phyloP scores from a whole-genome alignment of 2,888 invertebrate genomes.

The Synanthedon tipuliformis region DNA sequence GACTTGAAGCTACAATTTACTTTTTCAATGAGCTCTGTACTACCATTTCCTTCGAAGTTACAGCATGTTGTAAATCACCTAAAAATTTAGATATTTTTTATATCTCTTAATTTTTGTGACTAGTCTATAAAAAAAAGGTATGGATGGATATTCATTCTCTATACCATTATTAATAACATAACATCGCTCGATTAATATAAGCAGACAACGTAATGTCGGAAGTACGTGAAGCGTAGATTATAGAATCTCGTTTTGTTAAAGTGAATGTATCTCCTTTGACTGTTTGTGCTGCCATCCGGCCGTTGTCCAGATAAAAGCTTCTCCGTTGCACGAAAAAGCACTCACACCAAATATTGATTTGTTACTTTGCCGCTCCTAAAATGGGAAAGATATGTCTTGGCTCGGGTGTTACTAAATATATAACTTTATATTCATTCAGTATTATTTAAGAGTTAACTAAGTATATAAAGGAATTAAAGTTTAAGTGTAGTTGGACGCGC shows the following conservation, averaged over 20 bases:
- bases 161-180: too few relatives aligned
- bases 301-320: constrained; percentile 71
- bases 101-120: too few relatives aligned
- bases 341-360: constrained; percentile 70
- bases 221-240: constrained; percentile 11
- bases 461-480: background rate
- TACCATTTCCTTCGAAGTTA: too few relatives aligned
- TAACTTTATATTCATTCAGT: background rate
- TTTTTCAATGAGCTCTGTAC: too few relatives aligned
- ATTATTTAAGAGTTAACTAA: background rate
- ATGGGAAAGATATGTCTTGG: constrained; percentile 51
- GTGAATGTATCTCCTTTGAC: constrained; percentile 53
- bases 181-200: too few relatives aligned
- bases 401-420: constrained; percentile 22
- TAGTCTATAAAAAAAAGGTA: too few relatives aligned
- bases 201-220: background rate
- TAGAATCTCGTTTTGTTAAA: constrained; percentile 49
- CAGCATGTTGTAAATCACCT: too few relatives aligned
- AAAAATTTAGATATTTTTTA: too few relatives aligned
- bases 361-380: constrained; percentile 63
- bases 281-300: constrained; percentile 62
- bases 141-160: too few relatives aligned
- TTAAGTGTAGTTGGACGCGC: background rate
- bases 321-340: constrained; percentile 70
- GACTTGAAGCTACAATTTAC: too few relatives aligned